Conservation (phyloP, 2,797 vertebrate species). For the Mus spretus region DNA sequence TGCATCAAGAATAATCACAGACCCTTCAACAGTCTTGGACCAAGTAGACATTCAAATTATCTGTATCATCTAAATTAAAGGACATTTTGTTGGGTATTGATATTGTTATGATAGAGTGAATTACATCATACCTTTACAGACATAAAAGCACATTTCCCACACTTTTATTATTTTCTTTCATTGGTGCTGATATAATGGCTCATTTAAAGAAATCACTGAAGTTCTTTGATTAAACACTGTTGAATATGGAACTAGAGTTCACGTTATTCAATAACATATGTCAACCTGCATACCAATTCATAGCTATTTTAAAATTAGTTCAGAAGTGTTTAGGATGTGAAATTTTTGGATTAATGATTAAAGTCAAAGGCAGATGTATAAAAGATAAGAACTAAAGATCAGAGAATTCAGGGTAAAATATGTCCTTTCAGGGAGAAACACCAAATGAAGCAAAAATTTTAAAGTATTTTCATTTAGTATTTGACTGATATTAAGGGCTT, state of each 20-base stretch:
- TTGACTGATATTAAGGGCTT: neutral
- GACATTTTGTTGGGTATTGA: neutral
- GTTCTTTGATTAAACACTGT: slow-evolving; percentile 39
- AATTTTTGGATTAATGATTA: slow-evolving; percentile 61
- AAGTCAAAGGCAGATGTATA: slow-evolving; percentile 27
- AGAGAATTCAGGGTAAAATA: slow-evolving; percentile 60
- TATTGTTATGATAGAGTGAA: slow-evolving; percentile 40
- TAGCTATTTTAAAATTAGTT: slow-evolving; percentile 65
- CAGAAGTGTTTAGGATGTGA: slow-evolving; percentile 15
- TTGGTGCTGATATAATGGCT: slow-evolving; percentile 26
- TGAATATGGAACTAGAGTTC: slow-evolving; percentile 58
- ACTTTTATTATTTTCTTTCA: slow-evolving; percentile 43
- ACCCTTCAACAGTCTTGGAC: neutral
- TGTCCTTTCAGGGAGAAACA: neutral
- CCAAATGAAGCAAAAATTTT: slow-evolving; percentile 28
- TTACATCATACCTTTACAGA: neutral
- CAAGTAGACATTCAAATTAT: slow-evolving; percentile 4
- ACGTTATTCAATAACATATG: slow-evolving; percentile 51
- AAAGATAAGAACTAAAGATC: slow-evolving; percentile 30
- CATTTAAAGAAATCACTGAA: slow-evolving; percentile 53
- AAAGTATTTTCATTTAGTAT: slow-evolving; percentile 27
- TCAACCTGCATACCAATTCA: slow-evolving; percentile 10
- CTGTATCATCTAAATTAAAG: slow-evolving; percentile 4
- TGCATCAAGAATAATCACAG: neutral
- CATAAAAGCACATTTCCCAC: slow-evolving; percentile 46